Evolutionary conservation across 2,113 vertebrate species (phyloP).

Genomic region (Stegostoma tigrinum): DNA sequence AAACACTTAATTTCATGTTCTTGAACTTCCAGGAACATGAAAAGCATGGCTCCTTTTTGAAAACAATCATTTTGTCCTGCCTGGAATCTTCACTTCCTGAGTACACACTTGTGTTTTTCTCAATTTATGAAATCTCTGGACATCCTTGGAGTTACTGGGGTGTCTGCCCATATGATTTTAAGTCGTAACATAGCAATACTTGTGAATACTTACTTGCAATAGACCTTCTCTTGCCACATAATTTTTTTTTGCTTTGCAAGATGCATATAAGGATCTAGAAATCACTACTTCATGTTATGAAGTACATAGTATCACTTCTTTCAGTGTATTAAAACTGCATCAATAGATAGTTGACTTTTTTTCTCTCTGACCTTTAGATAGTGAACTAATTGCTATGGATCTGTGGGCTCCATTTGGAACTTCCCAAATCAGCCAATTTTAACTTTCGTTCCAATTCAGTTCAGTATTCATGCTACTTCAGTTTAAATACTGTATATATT

Average conservation of each 20-base stretch:
- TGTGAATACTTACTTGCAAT: not conserved
- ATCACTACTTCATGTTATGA: not conserved
- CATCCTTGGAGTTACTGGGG: not conserved
- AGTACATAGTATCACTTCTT: not conserved
- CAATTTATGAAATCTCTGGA: not conserved
- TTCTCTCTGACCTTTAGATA: not conserved
- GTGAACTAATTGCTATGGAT: not conserved
- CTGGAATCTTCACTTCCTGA: not conserved
- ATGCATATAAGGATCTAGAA: not conserved
- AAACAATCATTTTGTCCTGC: not conserved
- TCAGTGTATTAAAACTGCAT: not conserved
- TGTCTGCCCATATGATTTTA: not conserved
- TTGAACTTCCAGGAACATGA: constrained; percentile 6
- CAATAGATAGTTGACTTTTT: not conserved
- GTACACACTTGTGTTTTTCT: not conserved
- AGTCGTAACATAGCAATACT: not conserved
- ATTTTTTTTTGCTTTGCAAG: not conserved
- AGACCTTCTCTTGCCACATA: not conserved
- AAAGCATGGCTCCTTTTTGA: not conserved
- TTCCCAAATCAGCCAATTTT: not conserved
- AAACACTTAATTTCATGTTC: not conserved
- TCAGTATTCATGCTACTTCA: not conserved
- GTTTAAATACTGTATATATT: no score
- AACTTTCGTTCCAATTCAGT: not conserved
- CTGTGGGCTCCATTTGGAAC: not conserved